phyloP scores from a whole-genome alignment of 2,888 invertebrate genomes.

The Volucella inflata region DNA sequence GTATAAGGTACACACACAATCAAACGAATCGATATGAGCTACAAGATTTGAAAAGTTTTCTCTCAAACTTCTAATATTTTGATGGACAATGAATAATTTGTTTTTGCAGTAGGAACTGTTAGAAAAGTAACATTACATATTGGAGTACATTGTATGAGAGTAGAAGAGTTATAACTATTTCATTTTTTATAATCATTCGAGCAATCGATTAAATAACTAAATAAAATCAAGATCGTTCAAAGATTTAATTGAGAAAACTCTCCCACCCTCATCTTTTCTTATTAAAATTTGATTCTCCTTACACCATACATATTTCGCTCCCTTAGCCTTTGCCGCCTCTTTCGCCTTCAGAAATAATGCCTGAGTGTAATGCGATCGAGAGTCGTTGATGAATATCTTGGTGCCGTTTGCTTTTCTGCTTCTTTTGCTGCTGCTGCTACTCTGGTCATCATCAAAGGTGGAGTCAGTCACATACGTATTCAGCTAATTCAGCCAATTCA shows the following conservation, averaged over 20 bases:
- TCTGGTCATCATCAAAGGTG: neutral
- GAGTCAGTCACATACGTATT: neutral
- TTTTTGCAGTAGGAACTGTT: no score
- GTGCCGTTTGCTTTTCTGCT: constrained; percentile 11
- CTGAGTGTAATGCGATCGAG: constrained; percentile 1
- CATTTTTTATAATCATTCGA: neutral
- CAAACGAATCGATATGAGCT: neutral
- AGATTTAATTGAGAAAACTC: neutral
- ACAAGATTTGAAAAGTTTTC: no score
- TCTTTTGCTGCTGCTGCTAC: constrained; percentile 3
- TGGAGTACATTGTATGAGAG: no score
- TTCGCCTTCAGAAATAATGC: constrained; percentile 2
- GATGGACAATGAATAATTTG: no score
- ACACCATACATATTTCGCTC: constrained; percentile 11
- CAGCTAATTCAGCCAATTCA: constrained; percentile 1
- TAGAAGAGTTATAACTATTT: neutral
- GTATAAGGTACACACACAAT: neutral
- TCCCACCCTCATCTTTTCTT: constrained; percentile 7
- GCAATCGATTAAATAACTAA: neutral
- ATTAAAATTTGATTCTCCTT: neutral
- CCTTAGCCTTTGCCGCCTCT: constrained; percentile 3
- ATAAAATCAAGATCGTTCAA: neutral
- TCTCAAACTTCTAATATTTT: no score
- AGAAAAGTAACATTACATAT: no score
- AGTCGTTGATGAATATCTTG: constrained; percentile 1